Conservation (phyloP, 2,113 vertebrate species). For the Bufo bufo region DNA sequence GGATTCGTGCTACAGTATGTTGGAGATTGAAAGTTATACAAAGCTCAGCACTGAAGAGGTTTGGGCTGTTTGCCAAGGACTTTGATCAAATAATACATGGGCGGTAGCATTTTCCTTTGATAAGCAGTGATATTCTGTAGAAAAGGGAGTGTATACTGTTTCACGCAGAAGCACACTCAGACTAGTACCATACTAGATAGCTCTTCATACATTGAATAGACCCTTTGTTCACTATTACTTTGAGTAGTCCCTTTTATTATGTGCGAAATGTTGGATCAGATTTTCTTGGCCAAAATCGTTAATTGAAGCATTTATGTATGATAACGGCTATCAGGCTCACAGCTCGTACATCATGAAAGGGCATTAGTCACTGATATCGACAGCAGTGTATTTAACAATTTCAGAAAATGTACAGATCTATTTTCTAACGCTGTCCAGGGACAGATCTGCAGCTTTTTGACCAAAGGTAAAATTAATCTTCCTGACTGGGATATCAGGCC, state of each 20-base stretch:
- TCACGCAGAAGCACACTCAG: not conserved
- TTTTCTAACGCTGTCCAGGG: slow-evolving; percentile 28
- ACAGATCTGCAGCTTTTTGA: not conserved
- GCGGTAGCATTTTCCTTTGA: not conserved
- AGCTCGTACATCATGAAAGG: slow-evolving; percentile 36
- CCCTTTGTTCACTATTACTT: not conserved
- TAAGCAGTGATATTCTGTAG: not conserved
- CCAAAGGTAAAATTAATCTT: slow-evolving; percentile 46
- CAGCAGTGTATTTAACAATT: slow-evolving; percentile 34
- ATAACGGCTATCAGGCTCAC: not conserved
- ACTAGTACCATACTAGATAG: not conserved
- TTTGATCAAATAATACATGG: not conserved
- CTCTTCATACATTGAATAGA: not conserved
- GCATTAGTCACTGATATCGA: slow-evolving; percentile 23
- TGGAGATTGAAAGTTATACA: not conserved
- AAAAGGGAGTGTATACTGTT: not conserved
- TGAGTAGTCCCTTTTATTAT: not conserved
- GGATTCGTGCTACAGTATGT: too few relatives aligned
- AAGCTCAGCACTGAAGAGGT: not conserved
- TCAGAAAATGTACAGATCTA: slow-evolving; percentile 41
- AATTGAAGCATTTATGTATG: slow-evolving; percentile 22
- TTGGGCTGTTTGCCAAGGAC: not conserved
- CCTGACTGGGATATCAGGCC: not conserved
- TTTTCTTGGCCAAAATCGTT: slow-evolving; percentile 9
- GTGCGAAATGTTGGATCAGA: not conserved